phyloP scores from a whole-genome alignment of 2,113 vertebrate species.

The Calyptomena viridis region DNA sequence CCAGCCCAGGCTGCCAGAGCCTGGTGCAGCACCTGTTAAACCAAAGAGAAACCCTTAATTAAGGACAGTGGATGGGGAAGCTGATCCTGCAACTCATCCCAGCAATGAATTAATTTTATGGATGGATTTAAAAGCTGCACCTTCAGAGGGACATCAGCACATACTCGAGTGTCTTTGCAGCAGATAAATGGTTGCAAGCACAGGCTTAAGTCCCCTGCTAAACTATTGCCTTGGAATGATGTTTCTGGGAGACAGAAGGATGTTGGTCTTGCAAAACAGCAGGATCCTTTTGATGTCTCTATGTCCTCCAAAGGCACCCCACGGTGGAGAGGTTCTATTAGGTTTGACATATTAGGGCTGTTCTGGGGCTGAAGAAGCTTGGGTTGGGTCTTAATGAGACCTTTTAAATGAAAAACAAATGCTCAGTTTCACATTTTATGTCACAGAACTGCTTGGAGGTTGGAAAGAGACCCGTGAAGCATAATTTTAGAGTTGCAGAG shows the following conservation, averaged over 20 bases:
- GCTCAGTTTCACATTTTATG: not conserved
- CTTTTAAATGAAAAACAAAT: not conserved
- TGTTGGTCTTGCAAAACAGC: not conserved
- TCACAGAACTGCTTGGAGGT: not conserved
- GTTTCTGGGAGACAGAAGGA: not conserved
- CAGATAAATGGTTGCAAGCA: not conserved
- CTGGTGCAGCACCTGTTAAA: not conserved
- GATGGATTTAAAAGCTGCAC: not conserved
- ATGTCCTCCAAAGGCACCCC: not conserved
- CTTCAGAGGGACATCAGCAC: not conserved
- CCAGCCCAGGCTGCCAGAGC: not conserved
- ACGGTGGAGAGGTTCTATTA: not conserved
- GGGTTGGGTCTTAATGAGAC: not conserved
- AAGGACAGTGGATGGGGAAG: not conserved
- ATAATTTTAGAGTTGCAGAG: not conserved
- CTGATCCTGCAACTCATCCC: not conserved
- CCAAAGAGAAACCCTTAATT: not conserved
- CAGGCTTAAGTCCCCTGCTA: not conserved
- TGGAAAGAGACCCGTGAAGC: not conserved
- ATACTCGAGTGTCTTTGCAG: not conserved
- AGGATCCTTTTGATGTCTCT: not conserved
- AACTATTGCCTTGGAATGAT: not conserved
- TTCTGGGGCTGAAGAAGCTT: not conserved
- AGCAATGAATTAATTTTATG: not conserved
- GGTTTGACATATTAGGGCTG: not conserved